Conservation (phyloP, 2,113 vertebrate species). For the Nyctereutes procyonoides region DNA sequence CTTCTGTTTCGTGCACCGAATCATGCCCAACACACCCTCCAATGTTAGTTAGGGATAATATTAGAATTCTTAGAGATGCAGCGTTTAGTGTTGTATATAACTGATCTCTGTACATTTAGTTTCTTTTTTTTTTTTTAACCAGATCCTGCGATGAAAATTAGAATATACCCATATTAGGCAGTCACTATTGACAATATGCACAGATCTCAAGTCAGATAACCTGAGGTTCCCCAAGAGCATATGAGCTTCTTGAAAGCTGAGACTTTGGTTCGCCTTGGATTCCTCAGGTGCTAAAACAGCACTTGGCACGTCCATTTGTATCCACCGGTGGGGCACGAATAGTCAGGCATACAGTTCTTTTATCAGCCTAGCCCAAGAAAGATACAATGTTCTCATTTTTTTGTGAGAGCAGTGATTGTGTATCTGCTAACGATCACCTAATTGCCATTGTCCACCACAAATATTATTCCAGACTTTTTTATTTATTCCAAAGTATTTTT, state of each 20-base stretch:
- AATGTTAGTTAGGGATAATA: neutral
- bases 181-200: neutral
- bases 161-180: neutral
- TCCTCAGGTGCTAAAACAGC: neutral
- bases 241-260: neutral
- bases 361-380: neutral
- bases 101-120: neutral
- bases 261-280: neutral
- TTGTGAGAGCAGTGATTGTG: neutral
- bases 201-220: neutral
- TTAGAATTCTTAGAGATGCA: neutral
- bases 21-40: neutral
- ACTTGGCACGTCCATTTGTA: neutral
- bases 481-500: neutral
- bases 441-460: neutral
- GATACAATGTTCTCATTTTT: neutral
- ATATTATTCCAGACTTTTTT: neutral
- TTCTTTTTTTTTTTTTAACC: conserved; percentile 22
- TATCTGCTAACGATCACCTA: neutral
- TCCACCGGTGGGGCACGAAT: neutral
- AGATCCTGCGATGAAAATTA: neutral
- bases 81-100: neutral
- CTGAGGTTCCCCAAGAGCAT: neutral
- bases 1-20: neutral
- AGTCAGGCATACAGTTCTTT: neutral